phyloP scores from a whole-genome alignment of 2,888 invertebrate genomes.

The Amorpha juglandis region DNA sequence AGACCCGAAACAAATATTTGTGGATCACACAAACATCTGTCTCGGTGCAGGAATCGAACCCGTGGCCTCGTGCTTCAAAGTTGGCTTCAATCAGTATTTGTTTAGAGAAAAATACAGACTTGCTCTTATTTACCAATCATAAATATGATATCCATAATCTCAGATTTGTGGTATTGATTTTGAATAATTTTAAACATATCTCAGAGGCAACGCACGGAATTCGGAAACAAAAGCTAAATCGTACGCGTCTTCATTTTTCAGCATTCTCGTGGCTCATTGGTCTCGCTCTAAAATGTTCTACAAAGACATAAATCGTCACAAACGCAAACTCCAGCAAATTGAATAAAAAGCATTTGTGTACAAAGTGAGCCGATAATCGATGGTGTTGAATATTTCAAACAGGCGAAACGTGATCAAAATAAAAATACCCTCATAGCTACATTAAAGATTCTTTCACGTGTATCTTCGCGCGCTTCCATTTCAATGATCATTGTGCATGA shows the following conservation, averaged over 20 bases:
- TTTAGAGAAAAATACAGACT: too few relatives aligned
- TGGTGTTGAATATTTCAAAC: slow-evolving; percentile 78
- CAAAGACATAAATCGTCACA: slow-evolving; percentile 20
- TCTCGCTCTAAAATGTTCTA: slow-evolving; percentile 7
- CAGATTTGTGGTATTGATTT: too few relatives aligned
- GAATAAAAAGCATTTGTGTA: slow-evolving; percentile 76
- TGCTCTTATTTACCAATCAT: too few relatives aligned
- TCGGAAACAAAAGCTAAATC: not conserved
- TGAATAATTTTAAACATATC: not conserved
- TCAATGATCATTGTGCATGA: slow-evolving; percentile 29
- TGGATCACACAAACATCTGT: too few relatives aligned
- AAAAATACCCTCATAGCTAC: slow-evolving; percentile 48
- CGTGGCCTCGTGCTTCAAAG: too few relatives aligned
- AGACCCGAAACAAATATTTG: too few relatives aligned
- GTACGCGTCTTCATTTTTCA: slow-evolving; percentile 18
- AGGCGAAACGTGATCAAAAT: slow-evolving; percentile 71
- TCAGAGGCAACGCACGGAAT: not conserved
- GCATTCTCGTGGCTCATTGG: slow-evolving; percentile 16
- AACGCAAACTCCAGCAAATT: slow-evolving; percentile 46
- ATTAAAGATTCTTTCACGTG: slow-evolving; percentile 30
- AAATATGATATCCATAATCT: too few relatives aligned
- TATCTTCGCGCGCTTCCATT: slow-evolving; percentile 25
- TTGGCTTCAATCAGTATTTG: too few relatives aligned
- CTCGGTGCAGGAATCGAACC: too few relatives aligned
- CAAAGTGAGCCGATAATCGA: slow-evolving; percentile 79